These are phyloP conservation scores for Beroe forskalii DNA, from an alignment of 37 sponge, comb jelly and placozoan genomes.

Conservation along the genomic window DNA sequence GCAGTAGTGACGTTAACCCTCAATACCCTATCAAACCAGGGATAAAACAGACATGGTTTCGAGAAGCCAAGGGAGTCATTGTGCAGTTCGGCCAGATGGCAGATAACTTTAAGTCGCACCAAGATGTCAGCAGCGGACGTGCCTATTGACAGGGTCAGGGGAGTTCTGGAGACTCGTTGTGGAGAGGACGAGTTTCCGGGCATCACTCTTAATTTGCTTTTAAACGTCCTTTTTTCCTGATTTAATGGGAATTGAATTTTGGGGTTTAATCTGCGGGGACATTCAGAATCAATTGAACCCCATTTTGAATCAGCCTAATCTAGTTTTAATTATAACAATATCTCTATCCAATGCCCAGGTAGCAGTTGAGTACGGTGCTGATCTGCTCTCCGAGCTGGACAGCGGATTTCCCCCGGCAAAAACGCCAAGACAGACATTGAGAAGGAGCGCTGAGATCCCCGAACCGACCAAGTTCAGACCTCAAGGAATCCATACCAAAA, in stretches of 20 bases:
- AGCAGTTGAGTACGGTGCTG: slow-evolving; percentile 94
- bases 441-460: slow-evolving; percentile 73
- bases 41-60: no score
- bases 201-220: no score
- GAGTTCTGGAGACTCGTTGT: slow-evolving; percentile 98
- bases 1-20: no score
- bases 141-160: slow-evolving; percentile 77
- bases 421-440: slow-evolving; percentile 66
- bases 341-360: slow-evolving; percentile 65
- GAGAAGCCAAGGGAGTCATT: slow-evolving; percentile 81
- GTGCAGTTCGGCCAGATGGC: slow-evolving; percentile 84
- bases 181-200: slow-evolving; percentile 91
- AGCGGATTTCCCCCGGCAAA: slow-evolving; percentile 84
- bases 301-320: no score
- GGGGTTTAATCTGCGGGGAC: no score
- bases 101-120: slow-evolving; percentile 83
- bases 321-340: no score
- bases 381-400: slow-evolving; percentile 87
- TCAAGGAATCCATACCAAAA: no score
- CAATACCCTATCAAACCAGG: no score
- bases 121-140: slow-evolving; percentile 75
- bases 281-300: no score
- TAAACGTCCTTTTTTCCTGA: no score
- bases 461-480: no score
- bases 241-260: no score